These are phyloP conservation scores for Uloborus plumipes DNA, from an alignment of 2,888 invertebrate species.

Conservation along the genomic window DNA sequence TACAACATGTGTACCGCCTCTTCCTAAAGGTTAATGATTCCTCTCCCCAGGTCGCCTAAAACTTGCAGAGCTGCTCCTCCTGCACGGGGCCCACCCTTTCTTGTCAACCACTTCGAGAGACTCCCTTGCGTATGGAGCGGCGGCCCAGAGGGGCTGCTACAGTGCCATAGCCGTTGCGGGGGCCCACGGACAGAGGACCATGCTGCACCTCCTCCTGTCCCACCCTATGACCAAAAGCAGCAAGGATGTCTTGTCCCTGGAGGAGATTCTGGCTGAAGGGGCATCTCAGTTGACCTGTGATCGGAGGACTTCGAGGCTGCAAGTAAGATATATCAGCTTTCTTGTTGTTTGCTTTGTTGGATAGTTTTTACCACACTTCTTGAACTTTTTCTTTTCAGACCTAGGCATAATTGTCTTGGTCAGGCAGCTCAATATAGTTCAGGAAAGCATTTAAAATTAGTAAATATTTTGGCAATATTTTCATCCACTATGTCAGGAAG, in stretches of 20 bases:
- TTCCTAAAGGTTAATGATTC: too few relatives aligned
- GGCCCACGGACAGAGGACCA: slow-evolving; percentile 85
- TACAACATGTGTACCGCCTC: too few relatives aligned
- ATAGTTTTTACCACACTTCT: too few relatives aligned
- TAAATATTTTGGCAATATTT: too few relatives aligned
- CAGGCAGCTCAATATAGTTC: too few relatives aligned
- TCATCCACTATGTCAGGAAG: too few relatives aligned
- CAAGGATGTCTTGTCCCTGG: slow-evolving; percentile 85
- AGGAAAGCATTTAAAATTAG: too few relatives aligned
- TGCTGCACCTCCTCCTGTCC: slow-evolving; percentile 83
- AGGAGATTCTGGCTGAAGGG: slow-evolving; percentile 91
- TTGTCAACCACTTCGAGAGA: slow-evolving; percentile 86
- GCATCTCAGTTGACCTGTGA: slow-evolving; percentile 70
- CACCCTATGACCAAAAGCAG: slow-evolving; percentile 77
- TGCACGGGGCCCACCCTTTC: slow-evolving; percentile 90
- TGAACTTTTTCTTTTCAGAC: too few relatives aligned
- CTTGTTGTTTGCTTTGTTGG: too few relatives aligned
- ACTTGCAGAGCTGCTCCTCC: slow-evolving; percentile 82
- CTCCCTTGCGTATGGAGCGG: slow-evolving; percentile 86
- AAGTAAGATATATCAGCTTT: slow-evolving; percentile 65
- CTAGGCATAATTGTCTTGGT: too few relatives aligned
- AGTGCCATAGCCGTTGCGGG: slow-evolving; percentile 91
- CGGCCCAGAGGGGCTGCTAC: slow-evolving; percentile 88
- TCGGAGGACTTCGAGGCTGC: slow-evolving; percentile 68
- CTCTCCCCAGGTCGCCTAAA: slow-evolving; percentile 74